A percentile compares a stretch with the other conserved stretches of the same genome.
phyloP scores from a whole-genome alignment of 2,888 invertebrate genomes.

The Cylloceria caligata region DNA sequence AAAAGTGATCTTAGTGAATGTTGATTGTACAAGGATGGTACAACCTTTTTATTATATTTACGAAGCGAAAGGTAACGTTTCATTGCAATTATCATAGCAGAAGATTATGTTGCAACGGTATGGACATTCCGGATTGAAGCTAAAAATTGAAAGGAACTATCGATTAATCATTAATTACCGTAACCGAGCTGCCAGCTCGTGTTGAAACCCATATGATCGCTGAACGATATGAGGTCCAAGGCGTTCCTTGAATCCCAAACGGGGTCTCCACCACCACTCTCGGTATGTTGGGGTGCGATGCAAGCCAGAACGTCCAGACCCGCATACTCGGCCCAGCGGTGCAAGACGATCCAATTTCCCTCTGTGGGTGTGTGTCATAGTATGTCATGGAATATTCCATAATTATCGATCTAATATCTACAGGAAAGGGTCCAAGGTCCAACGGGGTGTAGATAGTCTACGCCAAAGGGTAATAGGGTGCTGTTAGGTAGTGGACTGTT shows the following conservation, averaged over 20 bases:
- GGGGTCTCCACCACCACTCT: conserved; percentile 83
- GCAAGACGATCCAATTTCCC: conserved; percentile 80
- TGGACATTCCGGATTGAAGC: neutral
- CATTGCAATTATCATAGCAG: too few species aligned
- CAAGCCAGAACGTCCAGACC: conserved; percentile 82
- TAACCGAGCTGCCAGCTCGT: conserved; percentile 91
- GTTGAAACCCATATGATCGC: conserved; percentile 88
- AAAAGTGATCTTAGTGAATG: too few species aligned
- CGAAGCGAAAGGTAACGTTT: too few species aligned
- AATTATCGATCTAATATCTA: conserved; percentile 42
- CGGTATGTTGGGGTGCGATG: conserved; percentile 85
- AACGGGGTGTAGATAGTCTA: neutral
- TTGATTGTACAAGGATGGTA: too few species aligned
- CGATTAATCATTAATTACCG: conserved; percentile 84
- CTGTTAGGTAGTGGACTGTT: neutral
- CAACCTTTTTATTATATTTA: too few species aligned
- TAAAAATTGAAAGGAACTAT: conserved; percentile 4
- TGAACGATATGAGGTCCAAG: conserved; percentile 88
- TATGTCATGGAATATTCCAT: conserved; percentile 51
- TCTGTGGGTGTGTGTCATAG: conserved; percentile 74
- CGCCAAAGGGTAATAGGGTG: conserved; percentile 6
- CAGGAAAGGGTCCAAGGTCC: neutral
- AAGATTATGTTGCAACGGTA: neutral
- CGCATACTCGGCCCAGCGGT: conserved; percentile 81
- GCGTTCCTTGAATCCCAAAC: conserved; percentile 90